Evolutionary conservation across 2,113 vertebrate genomes (phyloP), one percentile per base, ranked within the genome.

Genomic region (Sula dactylatra): DNA sequence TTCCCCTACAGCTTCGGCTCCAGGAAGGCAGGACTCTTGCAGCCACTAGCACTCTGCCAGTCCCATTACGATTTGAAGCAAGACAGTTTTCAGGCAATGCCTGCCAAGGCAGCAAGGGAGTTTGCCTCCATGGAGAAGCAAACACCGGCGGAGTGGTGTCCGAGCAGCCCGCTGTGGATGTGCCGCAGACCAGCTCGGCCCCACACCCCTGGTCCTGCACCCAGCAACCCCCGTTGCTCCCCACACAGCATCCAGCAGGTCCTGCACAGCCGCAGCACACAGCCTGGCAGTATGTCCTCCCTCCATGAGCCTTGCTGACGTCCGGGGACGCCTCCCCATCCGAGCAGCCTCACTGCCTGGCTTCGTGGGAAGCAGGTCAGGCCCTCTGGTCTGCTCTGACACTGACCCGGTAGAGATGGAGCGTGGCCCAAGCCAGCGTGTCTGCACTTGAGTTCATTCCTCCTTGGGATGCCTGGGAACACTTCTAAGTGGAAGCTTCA

Each of bases 311-410:
- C 50, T 36, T 8, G 34, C 16, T 13, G 7, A 20, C 42, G 15
- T 12, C n/a, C 1, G 0, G 69, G n/a, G 45, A 44, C 2, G 4
- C 10, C 19, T 22, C 40, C 14, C 8, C 1, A 0, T 29, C 62
- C 1, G 2, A 10, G 66, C 73, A 49, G 38, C 44, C 55, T 47
- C 9, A 0, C 45, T 29, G 11, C 22, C 62, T 3, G 1, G 34
- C 31, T 2, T 29, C 8, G 0, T 1, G 25, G 82, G 62, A 47
- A 42, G 40, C 14, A 12, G 38, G 47, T 18, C 38, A 11, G 22
- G n/a, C 6, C 49, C 55, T 49, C 38, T 4, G 2, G 4, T 13
- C 24, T 21, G 25, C 56, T 42, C 16, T 5, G 45, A 80, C 38
- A 26, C 73, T 15, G 82, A 90, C 66, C 66, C 18, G 0, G 32